Evolutionary conservation across 2,888 invertebrate genomes (phyloP).

Genomic region (Rotaria magnacalcarata): DNA sequence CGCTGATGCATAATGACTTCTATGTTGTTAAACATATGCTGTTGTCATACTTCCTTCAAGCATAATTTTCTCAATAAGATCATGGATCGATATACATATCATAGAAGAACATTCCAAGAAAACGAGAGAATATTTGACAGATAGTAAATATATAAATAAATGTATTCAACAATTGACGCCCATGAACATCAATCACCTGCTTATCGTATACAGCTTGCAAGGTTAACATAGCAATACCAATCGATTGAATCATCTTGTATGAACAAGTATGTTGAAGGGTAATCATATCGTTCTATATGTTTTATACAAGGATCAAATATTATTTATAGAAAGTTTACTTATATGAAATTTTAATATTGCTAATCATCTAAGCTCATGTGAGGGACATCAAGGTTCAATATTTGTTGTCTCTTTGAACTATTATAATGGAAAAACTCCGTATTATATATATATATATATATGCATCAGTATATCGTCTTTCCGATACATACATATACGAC

Average conservation of each 20-base stretch:
- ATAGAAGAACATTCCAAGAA: not conserved
- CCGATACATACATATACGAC: no score
- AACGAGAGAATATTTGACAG: not conserved
- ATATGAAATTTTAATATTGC: not conserved
- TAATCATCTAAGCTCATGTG: not conserved
- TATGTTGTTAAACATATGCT: not conserved
- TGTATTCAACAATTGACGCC: not conserved
- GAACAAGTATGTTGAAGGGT: not conserved
- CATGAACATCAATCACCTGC: not conserved
- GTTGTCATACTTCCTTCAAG: not conserved
- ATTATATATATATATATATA: not conserved
- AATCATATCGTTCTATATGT: not conserved
- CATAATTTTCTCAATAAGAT: not conserved
- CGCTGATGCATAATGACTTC: not conserved
- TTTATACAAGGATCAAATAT: not conserved
- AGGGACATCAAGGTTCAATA: not conserved
- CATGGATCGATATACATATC: not conserved
- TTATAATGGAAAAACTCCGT: not conserved
- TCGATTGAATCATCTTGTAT: not conserved
- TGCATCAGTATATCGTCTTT: not conserved
- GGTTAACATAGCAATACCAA: not conserved
- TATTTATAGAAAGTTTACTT: not conserved
- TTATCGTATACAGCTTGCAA: not conserved
- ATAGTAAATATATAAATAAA: not conserved
- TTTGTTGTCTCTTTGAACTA: not conserved